Evolutionary conservation across 2,888 invertebrate genomes (phyloP).

Genomic region (Masnerella sp.): DNA sequence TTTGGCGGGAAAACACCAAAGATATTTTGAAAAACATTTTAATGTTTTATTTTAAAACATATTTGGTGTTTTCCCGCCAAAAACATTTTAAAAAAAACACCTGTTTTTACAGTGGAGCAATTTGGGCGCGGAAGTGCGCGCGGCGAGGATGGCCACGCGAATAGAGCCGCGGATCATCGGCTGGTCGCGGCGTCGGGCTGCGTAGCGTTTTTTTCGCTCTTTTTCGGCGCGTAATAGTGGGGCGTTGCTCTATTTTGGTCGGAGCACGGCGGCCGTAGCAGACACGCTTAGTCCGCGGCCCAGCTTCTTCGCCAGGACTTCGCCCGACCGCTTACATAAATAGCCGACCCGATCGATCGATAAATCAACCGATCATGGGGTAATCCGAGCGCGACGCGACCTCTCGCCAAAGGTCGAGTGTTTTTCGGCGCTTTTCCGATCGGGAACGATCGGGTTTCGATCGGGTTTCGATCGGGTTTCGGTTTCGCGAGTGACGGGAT

Average conservation of each 20-base stretch:
- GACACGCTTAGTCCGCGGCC: constrained; percentile 73
- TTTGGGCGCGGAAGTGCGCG: not conserved
- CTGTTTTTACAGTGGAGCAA: too few relatives aligned
- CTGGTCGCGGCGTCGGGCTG: not conserved
- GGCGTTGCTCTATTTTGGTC: constrained; percentile 75
- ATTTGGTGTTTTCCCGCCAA: too few relatives aligned
- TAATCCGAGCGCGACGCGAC: constrained; percentile 8
- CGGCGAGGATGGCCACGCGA: not conserved
- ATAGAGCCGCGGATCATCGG: not conserved
- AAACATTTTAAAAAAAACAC: too few relatives aligned
- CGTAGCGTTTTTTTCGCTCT: not conserved
- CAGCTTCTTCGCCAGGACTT: constrained; percentile 70
- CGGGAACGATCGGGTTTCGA: not conserved
- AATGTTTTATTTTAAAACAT: too few relatives aligned
- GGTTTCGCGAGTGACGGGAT: constrained; percentile 18
- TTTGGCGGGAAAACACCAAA: too few relatives aligned
- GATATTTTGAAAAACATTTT: too few relatives aligned
- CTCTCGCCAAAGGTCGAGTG: not conserved
- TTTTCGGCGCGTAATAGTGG: constrained; percentile 63
- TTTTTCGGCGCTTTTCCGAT: not conserved
- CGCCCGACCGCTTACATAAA: constrained; percentile 33
- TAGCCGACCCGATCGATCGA: constrained; percentile 37
- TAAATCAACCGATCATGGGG: constrained; percentile 31
- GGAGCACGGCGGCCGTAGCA: constrained; percentile 63
- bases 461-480: not conserved